Percentiles rank a stretch among this genome's conserved stretches.
Evolutionary conservation across 1,140 invertebrate genomes (phyloP).

Genomic region (Drosophila busckii): DNA sequence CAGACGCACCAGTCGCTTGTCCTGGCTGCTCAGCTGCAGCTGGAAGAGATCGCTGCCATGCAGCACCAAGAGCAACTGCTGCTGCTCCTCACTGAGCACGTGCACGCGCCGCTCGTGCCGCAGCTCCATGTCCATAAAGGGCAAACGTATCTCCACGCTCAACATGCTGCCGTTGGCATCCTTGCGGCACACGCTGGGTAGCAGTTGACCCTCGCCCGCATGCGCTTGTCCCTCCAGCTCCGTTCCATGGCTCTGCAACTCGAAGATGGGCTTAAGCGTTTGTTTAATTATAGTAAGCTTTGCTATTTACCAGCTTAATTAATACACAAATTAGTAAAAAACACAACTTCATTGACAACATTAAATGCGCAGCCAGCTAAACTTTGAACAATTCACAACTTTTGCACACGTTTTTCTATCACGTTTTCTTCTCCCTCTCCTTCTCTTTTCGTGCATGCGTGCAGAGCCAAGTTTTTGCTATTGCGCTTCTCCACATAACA

Average conservation of each 20-base stretch:
- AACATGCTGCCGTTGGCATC: conserved; percentile 30
- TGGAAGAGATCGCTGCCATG: conserved; percentile 58
- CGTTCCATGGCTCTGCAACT: not conserved
- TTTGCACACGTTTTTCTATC: not conserved
- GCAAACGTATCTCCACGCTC: conserved; percentile 51
- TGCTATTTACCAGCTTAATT: conserved; percentile 1
- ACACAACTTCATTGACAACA: conserved; percentile 14
- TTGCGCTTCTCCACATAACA: too few species aligned
- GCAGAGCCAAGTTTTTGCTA: too few species aligned
- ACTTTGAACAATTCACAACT: conserved; percentile 1
- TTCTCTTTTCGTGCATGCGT: not conserved
- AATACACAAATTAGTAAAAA: conserved; percentile 10
- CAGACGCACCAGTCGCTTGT: conserved; percentile 51
- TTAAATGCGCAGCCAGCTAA: too few species aligned
- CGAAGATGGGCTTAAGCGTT: not conserved
- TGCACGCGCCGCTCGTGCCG: conserved; percentile 35
- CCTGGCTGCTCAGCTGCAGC: conserved; percentile 37
- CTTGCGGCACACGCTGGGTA: conserved; percentile 41
- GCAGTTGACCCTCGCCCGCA: not conserved
- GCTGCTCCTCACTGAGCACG: conserved; percentile 42
- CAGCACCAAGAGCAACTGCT: conserved; percentile 46
- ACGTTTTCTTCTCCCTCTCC: not conserved
- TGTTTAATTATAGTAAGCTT: not conserved
- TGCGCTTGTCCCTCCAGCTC: not conserved
- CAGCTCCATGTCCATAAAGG: conserved; percentile 66